These are phyloP conservation scores for Mionectes macconnelli DNA, from an alignment of 2,113 vertebrate genomes.

Conservation along the genomic window DNA sequence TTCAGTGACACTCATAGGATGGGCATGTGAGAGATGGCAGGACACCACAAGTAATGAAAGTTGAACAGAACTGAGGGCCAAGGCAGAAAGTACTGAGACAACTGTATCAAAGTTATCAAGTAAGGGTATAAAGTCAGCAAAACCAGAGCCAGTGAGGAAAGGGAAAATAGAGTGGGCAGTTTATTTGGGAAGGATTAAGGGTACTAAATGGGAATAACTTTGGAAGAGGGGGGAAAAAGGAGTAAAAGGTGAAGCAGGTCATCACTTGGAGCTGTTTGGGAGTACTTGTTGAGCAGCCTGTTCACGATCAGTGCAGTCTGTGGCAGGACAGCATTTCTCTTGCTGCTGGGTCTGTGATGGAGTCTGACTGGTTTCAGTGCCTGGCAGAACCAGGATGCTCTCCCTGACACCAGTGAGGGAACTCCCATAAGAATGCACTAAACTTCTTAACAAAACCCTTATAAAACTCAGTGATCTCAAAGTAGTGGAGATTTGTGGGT, in stretches of 20 bases:
- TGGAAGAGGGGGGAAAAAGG: accelerated
- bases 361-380: background rate
- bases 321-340: background rate
- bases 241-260: background rate
- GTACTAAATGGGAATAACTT: background rate
- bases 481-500: background rate
- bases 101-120: background rate
- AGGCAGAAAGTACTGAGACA: background rate
- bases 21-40: background rate
- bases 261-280: background rate
- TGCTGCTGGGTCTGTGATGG: background rate
- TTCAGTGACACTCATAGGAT: background rate
- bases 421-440: background rate
- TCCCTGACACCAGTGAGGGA: background rate
- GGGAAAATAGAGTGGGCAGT: background rate
- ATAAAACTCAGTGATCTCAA: background rate
- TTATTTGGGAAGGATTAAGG: background rate
- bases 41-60: background rate
- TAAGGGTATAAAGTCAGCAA: background rate
- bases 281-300: background rate
- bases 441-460: background rate
- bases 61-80: background rate
- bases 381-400: background rate
- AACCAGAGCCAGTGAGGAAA: background rate
- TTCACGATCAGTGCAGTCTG: background rate